A percentile compares a stretch with the other conserved stretches of the same genome.
Conservation (phyloP, 2,113 vertebrate genomes). For the Rhinopomastus cyanomelas region DNA sequence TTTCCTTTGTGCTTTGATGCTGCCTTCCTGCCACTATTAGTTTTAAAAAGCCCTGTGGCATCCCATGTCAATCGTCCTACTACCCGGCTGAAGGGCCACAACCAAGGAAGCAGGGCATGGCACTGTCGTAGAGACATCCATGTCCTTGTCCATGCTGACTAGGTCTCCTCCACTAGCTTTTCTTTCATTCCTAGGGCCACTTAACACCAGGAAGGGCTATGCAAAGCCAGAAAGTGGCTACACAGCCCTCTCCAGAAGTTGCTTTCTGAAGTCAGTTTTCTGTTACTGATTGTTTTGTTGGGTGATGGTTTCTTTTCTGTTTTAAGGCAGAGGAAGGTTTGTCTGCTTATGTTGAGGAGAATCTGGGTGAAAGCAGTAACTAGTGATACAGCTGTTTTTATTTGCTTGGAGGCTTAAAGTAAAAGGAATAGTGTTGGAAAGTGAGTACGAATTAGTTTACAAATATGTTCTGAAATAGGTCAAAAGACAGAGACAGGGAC, state of each 20-base stretch:
- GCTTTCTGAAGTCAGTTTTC: too few species aligned
- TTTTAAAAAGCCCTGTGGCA: neutral
- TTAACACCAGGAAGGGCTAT: neutral
- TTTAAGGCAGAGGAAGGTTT: neutral
- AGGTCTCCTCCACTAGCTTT: neutral
- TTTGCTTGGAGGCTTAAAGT: neutral
- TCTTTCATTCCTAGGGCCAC: neutral
- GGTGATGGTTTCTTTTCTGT: neutral
- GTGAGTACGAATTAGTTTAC: neutral
- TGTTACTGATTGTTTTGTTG: neutral
- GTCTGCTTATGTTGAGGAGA: neutral
- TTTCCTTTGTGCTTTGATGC: neutral
- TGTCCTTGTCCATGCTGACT: neutral
- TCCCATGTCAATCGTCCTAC: rapidly evolving
- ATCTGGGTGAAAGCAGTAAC: neutral
- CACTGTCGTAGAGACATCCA: neutral
- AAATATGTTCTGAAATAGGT: neutral
- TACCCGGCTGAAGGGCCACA: neutral
- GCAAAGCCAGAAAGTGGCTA: neutral
- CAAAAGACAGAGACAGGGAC: neutral
- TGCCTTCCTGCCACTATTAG: neutral
- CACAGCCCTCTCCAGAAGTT: neutral
- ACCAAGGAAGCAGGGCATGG: neutral
- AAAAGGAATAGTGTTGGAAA: neutral
- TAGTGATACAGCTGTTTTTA: neutral